Evolutionary conservation across 2,888 invertebrate genomes (phyloP).

Genomic region (Sphecodes monilicornis): DNA sequence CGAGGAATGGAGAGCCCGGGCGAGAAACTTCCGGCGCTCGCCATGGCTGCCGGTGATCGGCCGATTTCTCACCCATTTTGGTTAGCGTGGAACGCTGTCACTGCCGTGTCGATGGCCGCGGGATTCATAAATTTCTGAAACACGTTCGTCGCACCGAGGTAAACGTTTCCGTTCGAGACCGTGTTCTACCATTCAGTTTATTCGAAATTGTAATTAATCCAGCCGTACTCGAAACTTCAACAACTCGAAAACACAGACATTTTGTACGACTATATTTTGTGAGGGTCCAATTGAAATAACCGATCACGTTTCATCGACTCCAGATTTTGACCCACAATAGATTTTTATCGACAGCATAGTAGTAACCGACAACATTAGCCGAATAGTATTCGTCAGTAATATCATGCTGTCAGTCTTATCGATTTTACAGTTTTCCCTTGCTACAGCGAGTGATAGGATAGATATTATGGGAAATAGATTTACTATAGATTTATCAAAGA

Average conservation of each 20-base stretch:
- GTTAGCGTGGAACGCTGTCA: background rate
- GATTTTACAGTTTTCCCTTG: no score
- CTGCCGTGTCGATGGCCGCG: background rate
- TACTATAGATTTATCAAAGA: no score
- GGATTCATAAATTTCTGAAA: background rate
- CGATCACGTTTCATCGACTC: no score
- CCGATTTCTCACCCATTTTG: background rate
- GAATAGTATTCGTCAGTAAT: no score
- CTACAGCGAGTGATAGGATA: no score
- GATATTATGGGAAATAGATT: no score
- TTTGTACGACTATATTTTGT: background rate
- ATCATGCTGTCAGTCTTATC: no score
- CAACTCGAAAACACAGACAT: background rate
- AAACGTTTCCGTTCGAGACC: no score
- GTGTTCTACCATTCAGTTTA: background rate
- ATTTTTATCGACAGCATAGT: no score
- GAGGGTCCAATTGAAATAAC: no score
- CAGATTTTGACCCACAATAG: no score
- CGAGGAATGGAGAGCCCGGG: slow-evolving; percentile 42
- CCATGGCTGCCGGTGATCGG: slow-evolving; percentile 31
- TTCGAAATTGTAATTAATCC: background rate
- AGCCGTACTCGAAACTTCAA: background rate
- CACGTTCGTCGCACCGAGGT: background rate
- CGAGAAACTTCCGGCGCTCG: slow-evolving; percentile 5
- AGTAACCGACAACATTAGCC: no score